phyloP scores from a whole-genome alignment of 1,140 invertebrate species.

The Cotesia chilonis region DNA sequence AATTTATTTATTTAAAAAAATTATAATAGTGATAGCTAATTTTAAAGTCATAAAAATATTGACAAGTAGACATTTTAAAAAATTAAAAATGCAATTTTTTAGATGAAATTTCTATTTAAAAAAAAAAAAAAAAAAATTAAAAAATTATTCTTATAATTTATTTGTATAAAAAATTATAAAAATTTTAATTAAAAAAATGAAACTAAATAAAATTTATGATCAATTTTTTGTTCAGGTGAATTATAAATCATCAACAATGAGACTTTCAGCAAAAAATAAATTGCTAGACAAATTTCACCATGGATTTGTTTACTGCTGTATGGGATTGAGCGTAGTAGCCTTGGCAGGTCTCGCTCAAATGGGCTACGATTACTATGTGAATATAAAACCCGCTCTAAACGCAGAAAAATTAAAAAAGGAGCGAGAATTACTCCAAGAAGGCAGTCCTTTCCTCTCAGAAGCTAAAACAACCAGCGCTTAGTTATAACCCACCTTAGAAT shows the following conservation, averaged over 20 bases:
- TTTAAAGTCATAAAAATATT: too few relatives aligned
- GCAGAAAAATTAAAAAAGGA: slow-evolving; percentile 28
- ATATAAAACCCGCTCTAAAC: slow-evolving; percentile 44
- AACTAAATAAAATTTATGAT: background rate
- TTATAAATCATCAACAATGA: background rate
- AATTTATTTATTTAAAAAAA: too few relatives aligned
- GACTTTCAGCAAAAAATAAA: slow-evolving; percentile 6
- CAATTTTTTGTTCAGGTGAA: background rate
- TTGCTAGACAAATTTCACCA: slow-evolving; percentile 49
- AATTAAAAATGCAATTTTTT: too few relatives aligned
- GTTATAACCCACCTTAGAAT: too few relatives aligned
- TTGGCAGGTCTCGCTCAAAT: slow-evolving; percentile 9
- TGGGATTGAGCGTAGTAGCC: slow-evolving; percentile 37
- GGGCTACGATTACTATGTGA: slow-evolving; percentile 42
- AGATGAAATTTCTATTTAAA: too few relatives aligned
- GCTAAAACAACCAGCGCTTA: background rate
- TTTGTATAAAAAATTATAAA: too few relatives aligned
- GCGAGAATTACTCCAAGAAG: slow-evolving; percentile 51
- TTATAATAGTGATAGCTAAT: too few relatives aligned
- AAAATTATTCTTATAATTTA: too few relatives aligned
- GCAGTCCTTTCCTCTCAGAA: slow-evolving; percentile 32
- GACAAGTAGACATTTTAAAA: too few relatives aligned
- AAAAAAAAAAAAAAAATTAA: too few relatives aligned
- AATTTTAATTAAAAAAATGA: too few relatives aligned
- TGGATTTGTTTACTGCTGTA: slow-evolving; percentile 42